Conservation (phyloP, 2,888 invertebrate genomes). For the Lochmaea capreae region DNA sequence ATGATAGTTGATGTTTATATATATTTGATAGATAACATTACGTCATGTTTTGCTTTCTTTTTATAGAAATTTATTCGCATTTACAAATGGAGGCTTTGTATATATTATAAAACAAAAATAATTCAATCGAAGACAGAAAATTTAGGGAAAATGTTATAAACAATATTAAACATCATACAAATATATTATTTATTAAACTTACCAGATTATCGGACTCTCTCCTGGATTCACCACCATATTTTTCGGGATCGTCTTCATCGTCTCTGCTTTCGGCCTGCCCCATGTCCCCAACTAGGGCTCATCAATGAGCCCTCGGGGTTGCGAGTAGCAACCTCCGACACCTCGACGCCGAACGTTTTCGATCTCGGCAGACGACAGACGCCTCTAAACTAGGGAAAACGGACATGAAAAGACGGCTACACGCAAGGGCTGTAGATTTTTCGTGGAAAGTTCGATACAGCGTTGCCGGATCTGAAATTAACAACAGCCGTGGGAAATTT, state of each 20-base stretch:
- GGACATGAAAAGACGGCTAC: neutral
- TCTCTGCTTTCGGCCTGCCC: constrained; percentile 70
- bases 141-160: no score
- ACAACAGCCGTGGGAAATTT: neutral
- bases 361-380: constrained; percentile 32
- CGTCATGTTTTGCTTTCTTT: no score
- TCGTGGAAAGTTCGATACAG: neutral
- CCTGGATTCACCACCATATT: constrained; percentile 65
- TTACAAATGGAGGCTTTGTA: no score
- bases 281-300: constrained; percentile 70
- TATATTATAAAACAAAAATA: no score
- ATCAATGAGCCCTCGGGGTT: constrained; percentile 64
- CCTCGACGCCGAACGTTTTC: constrained; percentile 31
- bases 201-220: constrained; percentile 70
- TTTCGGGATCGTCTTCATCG: constrained; percentile 68
- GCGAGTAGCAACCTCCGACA: constrained; percentile 39
- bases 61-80: no score
- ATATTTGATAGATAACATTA: no score
- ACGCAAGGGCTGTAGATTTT: constrained; percentile 21
- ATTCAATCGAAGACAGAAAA: no score
- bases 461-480: constrained; percentile 14
- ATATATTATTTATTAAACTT: constrained; percentile 52
- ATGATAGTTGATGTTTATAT: no score
- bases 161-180: no score
- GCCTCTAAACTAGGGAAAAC: constrained; percentile 29